These are phyloP conservation scores for Acanthopagrus latus DNA, from an alignment of 2,797 vertebrate genomes.

Conservation along the genomic window DNA sequence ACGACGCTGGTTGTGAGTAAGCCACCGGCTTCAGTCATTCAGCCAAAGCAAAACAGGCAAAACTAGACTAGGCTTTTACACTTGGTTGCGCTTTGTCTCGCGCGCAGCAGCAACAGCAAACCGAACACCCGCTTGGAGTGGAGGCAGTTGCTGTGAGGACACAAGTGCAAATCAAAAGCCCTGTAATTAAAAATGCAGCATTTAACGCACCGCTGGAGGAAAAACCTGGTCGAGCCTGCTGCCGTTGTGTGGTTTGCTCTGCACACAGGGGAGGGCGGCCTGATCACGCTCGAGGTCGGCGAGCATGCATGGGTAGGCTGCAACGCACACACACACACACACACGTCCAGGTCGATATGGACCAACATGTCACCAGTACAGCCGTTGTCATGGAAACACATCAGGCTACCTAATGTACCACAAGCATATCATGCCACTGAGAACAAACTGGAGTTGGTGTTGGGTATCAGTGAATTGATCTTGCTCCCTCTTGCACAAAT, in stretches of 20 bases:
- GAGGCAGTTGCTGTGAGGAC: slow-evolving; percentile 34
- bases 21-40: slow-evolving; percentile 66
- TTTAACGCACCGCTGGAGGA: no score
- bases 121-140: slow-evolving; percentile 41
- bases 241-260: neutral
- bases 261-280: neutral
- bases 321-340: slow-evolving; percentile 37
- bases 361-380: slow-evolving; percentile 66
- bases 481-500: neutral
- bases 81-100: slow-evolving; percentile 61
- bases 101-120: slow-evolving; percentile 39
- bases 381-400: slow-evolving; percentile 85
- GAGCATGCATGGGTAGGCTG: slow-evolving; percentile 41
- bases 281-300: slow-evolving; percentile 36
- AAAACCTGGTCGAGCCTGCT: neutral
- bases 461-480: slow-evolving; percentile 7
- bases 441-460: slow-evolving; percentile 39
- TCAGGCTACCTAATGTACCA: slow-evolving; percentile 68
- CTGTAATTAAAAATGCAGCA: slow-evolving; percentile 27
- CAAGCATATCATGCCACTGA: slow-evolving; percentile 47
- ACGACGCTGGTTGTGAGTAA: slow-evolving; percentile 56
- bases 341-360: slow-evolving; percentile 65
- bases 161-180: slow-evolving; percentile 27
- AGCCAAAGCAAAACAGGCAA: slow-evolving; percentile 72
- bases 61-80: slow-evolving; percentile 74